phyloP scores from a whole-genome alignment of 2,113 vertebrate species.

The Apteryx owenii region DNA sequence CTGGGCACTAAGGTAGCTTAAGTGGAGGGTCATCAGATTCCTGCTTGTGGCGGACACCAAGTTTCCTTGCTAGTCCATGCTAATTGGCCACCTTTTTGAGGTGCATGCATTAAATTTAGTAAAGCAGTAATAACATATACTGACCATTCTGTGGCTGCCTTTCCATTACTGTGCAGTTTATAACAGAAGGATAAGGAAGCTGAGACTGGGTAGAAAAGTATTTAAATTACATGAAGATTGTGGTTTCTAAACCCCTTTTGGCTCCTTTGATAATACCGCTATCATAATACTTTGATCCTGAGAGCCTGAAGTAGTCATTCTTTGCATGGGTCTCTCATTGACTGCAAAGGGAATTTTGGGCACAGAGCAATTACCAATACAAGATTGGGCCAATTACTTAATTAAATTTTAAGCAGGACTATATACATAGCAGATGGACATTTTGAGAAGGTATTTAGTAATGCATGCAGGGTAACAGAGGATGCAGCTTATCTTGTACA shows the following conservation, averaged over 20 bases:
- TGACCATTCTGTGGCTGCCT: neutral
- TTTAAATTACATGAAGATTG: slow-evolving; percentile 24
- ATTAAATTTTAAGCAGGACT: slow-evolving; percentile 46
- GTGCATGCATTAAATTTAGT: neutral
- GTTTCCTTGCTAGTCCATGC: neutral
- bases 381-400: slow-evolving; percentile 33
- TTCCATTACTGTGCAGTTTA: neutral
- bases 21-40: neutral
- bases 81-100: neutral
- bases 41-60: neutral
- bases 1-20: neutral
- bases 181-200: neutral
- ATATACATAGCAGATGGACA: slow-evolving; percentile 26
- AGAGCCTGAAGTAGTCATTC: neutral
- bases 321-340: neutral
- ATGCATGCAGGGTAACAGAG: neutral
- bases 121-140: neutral
- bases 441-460: slow-evolving; percentile 31
- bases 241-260: slow-evolving; percentile 11
- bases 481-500: neutral
- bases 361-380: slow-evolving; percentile 54
- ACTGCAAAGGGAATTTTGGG: slow-evolving; percentile 48
- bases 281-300: slow-evolving; percentile 13
- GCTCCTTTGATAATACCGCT: slow-evolving; percentile 25
- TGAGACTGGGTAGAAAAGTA: neutral